These are phyloP conservation scores for Acropternis orthonyx DNA, from an alignment of 2,797 vertebrate species.

Conservation along the genomic window DNA sequence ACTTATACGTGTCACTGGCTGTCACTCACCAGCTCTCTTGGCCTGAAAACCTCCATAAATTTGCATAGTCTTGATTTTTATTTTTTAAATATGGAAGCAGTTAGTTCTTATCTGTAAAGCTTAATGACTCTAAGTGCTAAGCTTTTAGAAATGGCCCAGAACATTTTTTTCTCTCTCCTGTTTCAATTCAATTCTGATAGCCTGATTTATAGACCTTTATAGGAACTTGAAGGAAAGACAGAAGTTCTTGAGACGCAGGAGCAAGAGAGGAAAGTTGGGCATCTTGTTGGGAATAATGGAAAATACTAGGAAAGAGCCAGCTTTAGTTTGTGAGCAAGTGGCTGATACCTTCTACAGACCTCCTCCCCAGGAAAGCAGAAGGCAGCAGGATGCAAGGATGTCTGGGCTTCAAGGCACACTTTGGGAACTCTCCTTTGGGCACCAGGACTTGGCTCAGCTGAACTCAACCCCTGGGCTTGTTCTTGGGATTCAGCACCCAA, in stretches of 20 bases:
- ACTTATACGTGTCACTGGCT: not conserved
- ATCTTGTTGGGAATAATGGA: not conserved
- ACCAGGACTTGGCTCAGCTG: not conserved
- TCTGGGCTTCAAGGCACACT: not conserved
- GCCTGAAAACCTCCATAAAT: not conserved
- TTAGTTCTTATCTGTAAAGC: not conserved
- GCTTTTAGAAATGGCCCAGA: not conserved
- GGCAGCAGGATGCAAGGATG: not conserved
- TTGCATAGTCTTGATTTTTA: not conserved
- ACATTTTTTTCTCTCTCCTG: not conserved
- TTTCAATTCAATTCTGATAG: not conserved
- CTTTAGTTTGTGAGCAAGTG: not conserved
- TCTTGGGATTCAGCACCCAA: not conserved
- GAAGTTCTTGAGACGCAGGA: not conserved
- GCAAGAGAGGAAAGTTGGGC: not conserved
- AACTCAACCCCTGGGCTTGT: not conserved
- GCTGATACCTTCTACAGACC: not conserved
- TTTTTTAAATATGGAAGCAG: not conserved
- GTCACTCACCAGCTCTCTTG: not conserved
- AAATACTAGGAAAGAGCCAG: not conserved
- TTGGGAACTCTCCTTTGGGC: not conserved
- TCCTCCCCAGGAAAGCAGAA: conserved; percentile 27
- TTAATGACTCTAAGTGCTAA: not conserved
- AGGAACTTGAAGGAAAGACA: not conserved
- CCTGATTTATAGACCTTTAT: not conserved